Base-by-base conservation (phyloP, 2,797 vertebrate genomes). In the Tenualosa thibaudeaui region DNA sequence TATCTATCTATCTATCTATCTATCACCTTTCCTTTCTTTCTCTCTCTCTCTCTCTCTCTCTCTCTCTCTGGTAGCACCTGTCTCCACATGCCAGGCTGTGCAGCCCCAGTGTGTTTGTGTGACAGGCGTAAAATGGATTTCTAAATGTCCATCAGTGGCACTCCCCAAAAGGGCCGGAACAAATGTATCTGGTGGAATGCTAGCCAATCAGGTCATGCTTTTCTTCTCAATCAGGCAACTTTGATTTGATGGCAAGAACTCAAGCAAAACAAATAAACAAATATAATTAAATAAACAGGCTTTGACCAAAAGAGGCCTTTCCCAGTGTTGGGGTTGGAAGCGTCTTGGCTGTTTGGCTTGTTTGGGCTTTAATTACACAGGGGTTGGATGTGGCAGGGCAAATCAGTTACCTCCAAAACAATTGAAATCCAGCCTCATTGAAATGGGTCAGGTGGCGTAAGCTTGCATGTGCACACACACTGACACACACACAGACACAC, bases 131-230 rank as follows among this genome's bases (percentile, higher is more conserved):
- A 89, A 90, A 89, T 86, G 89, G 88, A 85, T 78, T 78, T 82
- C 86, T 83, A 81, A 83, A 81, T 40, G 86, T 43, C 50, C 68
- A 87, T 88, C 86, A 86, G 88, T 84, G 85, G 5, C 71, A 46
- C 71, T 22, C 37, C 68, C 24, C 26, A 71, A 71, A 71, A 71
- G 58, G 19, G 71, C 40, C 40, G 71, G 71, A 78, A 78, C 81
- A 83, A 88, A 85, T 62, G 86, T 85, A 87, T 86, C 84, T 83
- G 83, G 86, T 87, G 89, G 88, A 91, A 89, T 85, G 85, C 87
- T 86, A 89, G 86, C 88, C 87, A 91, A 91, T 91, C 90, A 91
- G 89, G 60, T 91, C 90, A 90, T 88, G 90, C 90, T 86, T 91
- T 86, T 91, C 90, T 87, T 87, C 84, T 88, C 89, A 91, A 89